Percentiles rank a stretch among this genome's conserved stretches.
Conservation (phyloP, 2,888 invertebrate species). For the Germaria angustata region DNA sequence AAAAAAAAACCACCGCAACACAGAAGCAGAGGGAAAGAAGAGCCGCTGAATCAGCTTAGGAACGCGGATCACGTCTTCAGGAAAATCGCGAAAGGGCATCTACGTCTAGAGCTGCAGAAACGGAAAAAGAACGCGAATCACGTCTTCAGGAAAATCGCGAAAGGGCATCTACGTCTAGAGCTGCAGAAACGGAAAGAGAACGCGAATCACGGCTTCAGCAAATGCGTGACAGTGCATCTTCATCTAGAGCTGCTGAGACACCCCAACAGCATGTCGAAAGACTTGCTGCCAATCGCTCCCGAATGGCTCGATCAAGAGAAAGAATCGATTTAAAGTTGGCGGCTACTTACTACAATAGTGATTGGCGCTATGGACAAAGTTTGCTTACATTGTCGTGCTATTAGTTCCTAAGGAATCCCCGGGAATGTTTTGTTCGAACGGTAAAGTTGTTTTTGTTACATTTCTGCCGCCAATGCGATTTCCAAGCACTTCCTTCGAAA, state of each 20-base stretch:
- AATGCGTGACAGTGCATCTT: conserved; percentile 11
- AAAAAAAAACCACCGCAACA: no score
- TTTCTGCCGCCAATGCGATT: neutral
- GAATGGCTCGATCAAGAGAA: conserved; percentile 37
- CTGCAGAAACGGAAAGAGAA: conserved; percentile 24
- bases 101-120: no score
- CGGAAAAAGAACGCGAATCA: no score
- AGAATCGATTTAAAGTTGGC: conserved; percentile 42
- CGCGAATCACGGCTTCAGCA: conserved; percentile 38
- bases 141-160: neutral
- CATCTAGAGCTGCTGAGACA: conserved; percentile 31
- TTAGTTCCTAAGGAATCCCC: conserved; percentile 1
- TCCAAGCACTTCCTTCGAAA: conserved; percentile 37
- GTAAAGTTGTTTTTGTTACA: conserved; percentile 4
- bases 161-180: conserved; percentile 13
- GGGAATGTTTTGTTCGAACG: neutral
- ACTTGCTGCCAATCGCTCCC: conserved; percentile 32
- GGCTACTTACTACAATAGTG: conserved; percentile 28
- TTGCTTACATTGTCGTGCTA: conserved; percentile 46
- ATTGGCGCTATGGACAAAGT: conserved; percentile 28
- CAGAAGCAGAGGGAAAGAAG: no score
- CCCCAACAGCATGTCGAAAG: conserved; percentile 27
- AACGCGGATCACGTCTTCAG: no score
- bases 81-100: no score
- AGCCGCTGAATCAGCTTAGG: no score